phyloP scores from a whole-genome alignment of 2,888 invertebrate genomes.

The Hanleya hanleyi region DNA sequence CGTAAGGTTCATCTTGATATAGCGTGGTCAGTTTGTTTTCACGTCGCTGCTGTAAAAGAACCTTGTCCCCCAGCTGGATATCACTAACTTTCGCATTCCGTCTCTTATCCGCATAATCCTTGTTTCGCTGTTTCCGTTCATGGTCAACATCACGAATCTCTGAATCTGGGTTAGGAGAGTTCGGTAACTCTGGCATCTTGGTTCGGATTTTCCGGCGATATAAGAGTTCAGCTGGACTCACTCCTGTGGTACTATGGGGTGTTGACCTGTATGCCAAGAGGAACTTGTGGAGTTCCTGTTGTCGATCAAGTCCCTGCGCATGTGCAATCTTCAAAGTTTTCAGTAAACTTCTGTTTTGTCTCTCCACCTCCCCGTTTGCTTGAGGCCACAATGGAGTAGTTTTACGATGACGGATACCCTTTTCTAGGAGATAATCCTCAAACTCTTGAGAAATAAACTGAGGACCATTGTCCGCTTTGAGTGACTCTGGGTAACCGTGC shows the following conservation, averaged over 20 bases:
- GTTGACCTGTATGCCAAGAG: conserved; percentile 34
- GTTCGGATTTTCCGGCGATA: conserved; percentile 32
- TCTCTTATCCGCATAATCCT: conserved; percentile 11
- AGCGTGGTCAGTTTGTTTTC: conserved; percentile 22
- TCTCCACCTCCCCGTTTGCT: conserved; percentile 42
- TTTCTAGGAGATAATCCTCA: conserved; percentile 24
- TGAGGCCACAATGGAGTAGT: conserved; percentile 36
- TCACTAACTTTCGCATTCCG: conserved; percentile 12
- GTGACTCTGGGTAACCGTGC: conserved; percentile 34
- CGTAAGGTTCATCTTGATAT: conserved; percentile 18
- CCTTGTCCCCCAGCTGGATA: conserved; percentile 23
- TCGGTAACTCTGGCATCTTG: conserved; percentile 28
- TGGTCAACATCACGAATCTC: conserved; percentile 24
- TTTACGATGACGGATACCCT: conserved; percentile 31
- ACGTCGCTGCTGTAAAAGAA: conserved; percentile 19
- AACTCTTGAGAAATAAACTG: conserved; percentile 36
- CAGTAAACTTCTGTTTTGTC: conserved; percentile 38
- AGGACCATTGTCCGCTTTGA: conserved; percentile 39
- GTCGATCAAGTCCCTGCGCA: conserved; percentile 26
- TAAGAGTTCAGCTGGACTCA: conserved; percentile 34
- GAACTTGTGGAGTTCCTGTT: conserved; percentile 1
- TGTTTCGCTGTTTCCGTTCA: conserved; percentile 9
- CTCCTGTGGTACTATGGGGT: conserved; percentile 39
- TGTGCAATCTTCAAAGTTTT: conserved; percentile 40
- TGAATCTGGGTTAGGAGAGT: not conserved